Evolutionary conservation across 1,140 invertebrate species (phyloP).

Genomic region (Drosophila quadrilineata): DNA sequence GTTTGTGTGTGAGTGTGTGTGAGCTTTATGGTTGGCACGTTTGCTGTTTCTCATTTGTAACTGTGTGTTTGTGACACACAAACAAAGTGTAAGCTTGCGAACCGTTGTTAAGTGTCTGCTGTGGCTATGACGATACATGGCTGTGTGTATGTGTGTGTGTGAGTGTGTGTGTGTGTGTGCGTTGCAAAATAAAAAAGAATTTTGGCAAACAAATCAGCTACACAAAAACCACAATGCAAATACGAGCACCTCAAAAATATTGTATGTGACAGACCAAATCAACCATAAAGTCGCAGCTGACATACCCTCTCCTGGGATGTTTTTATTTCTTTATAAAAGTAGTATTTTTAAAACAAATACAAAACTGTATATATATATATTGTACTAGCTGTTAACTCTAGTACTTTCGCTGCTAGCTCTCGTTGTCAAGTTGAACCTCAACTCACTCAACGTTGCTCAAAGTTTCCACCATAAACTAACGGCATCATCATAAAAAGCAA

Average conservation of each 20-base stretch:
- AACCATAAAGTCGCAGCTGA: not conserved
- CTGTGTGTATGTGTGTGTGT: not conserved
- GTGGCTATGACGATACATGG: not conserved
- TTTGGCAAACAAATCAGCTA: constrained; percentile 72
- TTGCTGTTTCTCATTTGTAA: constrained; percentile 60
- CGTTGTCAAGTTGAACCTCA: no score
- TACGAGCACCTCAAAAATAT: no score
- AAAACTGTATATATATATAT: no score
- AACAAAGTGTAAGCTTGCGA: constrained; percentile 52
- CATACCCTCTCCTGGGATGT: no score
- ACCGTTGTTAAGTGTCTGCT: constrained; percentile 69
- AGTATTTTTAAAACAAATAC: no score
- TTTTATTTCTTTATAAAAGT: no score
- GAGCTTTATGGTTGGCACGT: constrained; percentile 73
- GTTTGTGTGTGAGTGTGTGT: not conserved
- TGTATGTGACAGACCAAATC: constrained; percentile 3
- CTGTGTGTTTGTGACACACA: constrained; percentile 14
- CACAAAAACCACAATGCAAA: constrained; percentile 26
- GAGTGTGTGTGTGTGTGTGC: constrained; percentile 28
- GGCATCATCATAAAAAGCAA: constrained; percentile 31
- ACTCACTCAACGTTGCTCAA: no score
- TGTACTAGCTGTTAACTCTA: no score
- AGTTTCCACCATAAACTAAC: constrained; percentile 52
- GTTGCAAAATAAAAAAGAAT: constrained; percentile 74
- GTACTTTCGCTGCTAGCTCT: no score